Conservation (phyloP, 2,888 invertebrate species). For the Actias luna region DNA sequence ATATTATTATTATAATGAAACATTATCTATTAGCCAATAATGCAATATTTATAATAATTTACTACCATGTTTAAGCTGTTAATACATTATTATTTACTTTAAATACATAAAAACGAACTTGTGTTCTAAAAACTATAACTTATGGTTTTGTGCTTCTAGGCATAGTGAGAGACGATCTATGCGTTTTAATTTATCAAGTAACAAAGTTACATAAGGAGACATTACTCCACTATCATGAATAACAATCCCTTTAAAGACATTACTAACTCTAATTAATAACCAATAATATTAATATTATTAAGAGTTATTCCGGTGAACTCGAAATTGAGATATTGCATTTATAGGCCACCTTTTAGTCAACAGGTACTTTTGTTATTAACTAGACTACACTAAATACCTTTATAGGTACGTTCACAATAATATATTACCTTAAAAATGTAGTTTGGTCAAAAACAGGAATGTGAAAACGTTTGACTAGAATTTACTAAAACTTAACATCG, state of each 20-base stretch:
- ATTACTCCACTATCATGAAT: background rate
- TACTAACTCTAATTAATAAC: no score
- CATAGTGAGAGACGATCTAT: background rate
- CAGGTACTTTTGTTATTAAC: constrained; percentile 19
- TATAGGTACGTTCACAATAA: constrained; percentile 28
- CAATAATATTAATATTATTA: background rate
- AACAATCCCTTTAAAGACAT: background rate
- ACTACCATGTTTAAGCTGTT: background rate
- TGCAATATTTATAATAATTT: background rate
- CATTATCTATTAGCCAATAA: no score
- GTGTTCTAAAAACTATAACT: background rate
- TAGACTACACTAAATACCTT: constrained; percentile 37
- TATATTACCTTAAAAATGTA: constrained; percentile 40
- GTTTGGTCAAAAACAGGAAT: constrained; percentile 82
- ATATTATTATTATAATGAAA: no score
- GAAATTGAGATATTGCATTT: background rate
- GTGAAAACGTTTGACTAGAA: constrained; percentile 81
- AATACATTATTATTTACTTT: background rate
- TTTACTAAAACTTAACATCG: constrained; percentile 80
- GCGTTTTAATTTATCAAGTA: background rate
- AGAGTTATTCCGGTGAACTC: background rate
- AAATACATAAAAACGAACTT: background rate
- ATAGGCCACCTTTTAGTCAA: constrained; percentile 2
- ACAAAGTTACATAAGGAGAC: background rate
- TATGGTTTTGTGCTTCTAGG: background rate